A percentile compares a stretch with the other conserved stretches of the same genome.
phyloP scores from a whole-genome alignment of 2,113 vertebrate species.

The Thryonomys swinderianus region DNA sequence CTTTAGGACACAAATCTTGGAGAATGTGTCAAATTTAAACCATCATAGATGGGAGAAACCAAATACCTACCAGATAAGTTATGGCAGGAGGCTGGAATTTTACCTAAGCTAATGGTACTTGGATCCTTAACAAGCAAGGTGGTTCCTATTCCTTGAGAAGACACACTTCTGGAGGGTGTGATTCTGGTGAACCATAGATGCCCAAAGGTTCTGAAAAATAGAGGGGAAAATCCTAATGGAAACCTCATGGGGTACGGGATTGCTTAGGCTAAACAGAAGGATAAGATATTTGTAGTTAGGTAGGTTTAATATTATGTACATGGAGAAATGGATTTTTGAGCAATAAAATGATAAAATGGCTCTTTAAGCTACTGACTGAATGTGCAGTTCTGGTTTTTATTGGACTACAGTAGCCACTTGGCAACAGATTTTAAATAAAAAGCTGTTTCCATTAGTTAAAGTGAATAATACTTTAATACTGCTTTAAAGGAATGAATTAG shows the following conservation, averaged over 20 bases:
- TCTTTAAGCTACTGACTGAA: conserved; percentile 21
- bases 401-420: conserved; percentile 40
- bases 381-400: conserved; percentile 24
- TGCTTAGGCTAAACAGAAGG: background rate
- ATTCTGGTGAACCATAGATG: background rate
- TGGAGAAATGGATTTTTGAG: background rate
- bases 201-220: background rate
- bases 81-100: background rate
- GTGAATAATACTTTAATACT: conserved; percentile 1
- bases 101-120: background rate
- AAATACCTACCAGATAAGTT: background rate
- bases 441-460: conserved; percentile 58
- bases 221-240: background rate
- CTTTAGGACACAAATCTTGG: background rate
- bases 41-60: background rate
- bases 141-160: background rate
- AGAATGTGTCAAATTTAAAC: background rate
- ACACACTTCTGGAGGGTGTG: background rate
- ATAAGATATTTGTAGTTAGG: background rate
- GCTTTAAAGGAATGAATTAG: conserved; percentile 61
- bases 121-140: background rate
- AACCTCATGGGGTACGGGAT: background rate
- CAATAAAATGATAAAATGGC: conserved; percentile 9
- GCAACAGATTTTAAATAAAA: conserved; percentile 57
- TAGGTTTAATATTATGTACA: conserved; percentile 19